Base-by-base conservation (phyloP, 1,140 invertebrate genomes). In the Drosophila azteca region DNA sequence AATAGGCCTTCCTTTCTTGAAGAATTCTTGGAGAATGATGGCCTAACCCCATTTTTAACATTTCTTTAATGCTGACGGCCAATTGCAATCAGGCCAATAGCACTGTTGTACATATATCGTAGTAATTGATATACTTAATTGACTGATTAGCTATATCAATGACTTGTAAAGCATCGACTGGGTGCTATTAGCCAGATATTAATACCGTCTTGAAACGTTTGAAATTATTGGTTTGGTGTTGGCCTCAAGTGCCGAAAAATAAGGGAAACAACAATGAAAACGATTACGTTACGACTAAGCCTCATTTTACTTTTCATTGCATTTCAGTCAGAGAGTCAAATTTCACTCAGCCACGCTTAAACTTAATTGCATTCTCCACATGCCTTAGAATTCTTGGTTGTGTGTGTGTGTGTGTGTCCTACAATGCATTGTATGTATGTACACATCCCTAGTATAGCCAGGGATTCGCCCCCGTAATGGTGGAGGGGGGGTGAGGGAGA, bases 301-400 rank as follows among this genome's bases (percentile, higher is more conserved):
- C 35, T 69, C 67, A 70, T 69, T 70, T 69, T 52, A 70, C 51
- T 70, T 69, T 58, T 69, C 66, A 69, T 68, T 68, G 66, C 66
- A 69, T 68, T 69, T 9, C 31, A 35, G 11, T 35, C 31, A 69
- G 66, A 26, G 66, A 57, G 64, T 69, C 35, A 45, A 69, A 65
- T 69, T 70, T 69, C 52, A 70, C 67, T 69, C 65, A 59, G 52
- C 51, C 43, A 45, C 64, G 67, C 67, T 70, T 70, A 69, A 70
- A 70, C 69, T 70, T 70, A 70, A 70, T 70, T 70, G 67, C 67
- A 70, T 70, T 70, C 69, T 69, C 67, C 65, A 26, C 52, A 69
- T 70, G 57, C 65, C 67, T 45, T 53, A 13, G 67, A 39, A 69
- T 70, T 70, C 50, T 69, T 50, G 67, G 67, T 44, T 68, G 26